Base-by-base conservation (phyloP, 2,888 invertebrate genomes). In the Scaptodrosophila latifasciaeformis region DNA sequence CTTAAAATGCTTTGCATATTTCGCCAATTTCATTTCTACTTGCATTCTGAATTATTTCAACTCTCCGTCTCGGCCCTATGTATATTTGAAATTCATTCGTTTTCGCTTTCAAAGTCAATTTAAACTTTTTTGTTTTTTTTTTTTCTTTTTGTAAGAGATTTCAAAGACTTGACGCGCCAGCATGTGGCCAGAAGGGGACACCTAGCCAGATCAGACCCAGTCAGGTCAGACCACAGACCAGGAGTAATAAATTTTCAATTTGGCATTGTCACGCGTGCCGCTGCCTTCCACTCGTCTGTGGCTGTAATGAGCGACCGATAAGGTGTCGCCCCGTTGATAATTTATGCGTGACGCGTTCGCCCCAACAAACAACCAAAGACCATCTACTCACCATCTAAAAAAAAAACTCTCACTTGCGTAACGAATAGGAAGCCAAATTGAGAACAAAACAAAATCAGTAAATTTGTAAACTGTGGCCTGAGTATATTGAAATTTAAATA, bases 161-260 rank as follows among this genome's bases (percentile, higher is more conserved):
- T 34, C 15, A 5, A 6, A 34, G 15, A 15, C 34, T 34, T 34
- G 34, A 1, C 6, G 24, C 13, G 10, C 24, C 24, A 12, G 24
- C 2, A 3, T 42, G 9, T 29, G 21, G 12, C 27, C 31, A 31
- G 19, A 29, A 17, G 17, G 9, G 30, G 18, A 31, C 45, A 45
- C 45, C 19, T n/a, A 31, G 24, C 10, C 42, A 24, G 18, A 39
- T 37, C 37, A 37, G 24, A 7, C 24, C 10, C 42, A 24, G 18
- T 29, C 17, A 13, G 17, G 24, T 3, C 24, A 43, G 53, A 48
- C 71, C 66, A 58, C 64, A 59, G 70, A 67, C 72, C 74, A 17
- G 37, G 69, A 57, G 61, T 68, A 70, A 76, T 75, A 78, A 76
- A 75, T 75, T 78, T 78, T 76, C 68, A 72, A 78, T 78, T 78